Evolutionary conservation across 2,113 vertebrate species (phyloP), one percentile per base, ranked within the genome.

Genomic region (Lethenteron reissneri): DNA sequence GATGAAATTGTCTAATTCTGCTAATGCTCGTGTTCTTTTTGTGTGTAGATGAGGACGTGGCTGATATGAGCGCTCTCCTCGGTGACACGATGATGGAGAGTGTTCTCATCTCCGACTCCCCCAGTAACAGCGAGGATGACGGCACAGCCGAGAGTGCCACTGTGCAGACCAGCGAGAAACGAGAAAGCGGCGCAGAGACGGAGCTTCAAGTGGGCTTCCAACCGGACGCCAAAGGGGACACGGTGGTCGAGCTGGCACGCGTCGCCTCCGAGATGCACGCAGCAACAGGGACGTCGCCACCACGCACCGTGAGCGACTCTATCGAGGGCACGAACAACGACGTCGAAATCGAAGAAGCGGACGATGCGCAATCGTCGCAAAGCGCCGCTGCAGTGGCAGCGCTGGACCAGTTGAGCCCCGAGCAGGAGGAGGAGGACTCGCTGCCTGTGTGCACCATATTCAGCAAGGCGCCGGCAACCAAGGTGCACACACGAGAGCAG

Each of bases 1-100:
- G 41, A 41, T 41, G 41, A 41, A 41, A 41, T 41, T 41, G 41
- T 41, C 41, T 41, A 41, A 41, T 41, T 41, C 41, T 41, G 41
- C 41, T 41, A 41, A 41, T 41, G 41, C 41, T 41, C 41, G 41
- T 41, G 41, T 41, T 41, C 41, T 41, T 41, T 41, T 41, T 41
- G 41, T 41, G 41, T 41, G 41, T 7, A 41, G 41, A 41, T 41
- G 41, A 41, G 25, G 62, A 8, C 11, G n/a, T 11, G 25, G 64
- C n/a, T 68, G 10, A 68, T 9, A 25, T 25, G n/a, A 25, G 25
- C 8, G 25, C n/a, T 68, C n/a, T 11, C n/a, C 85, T 97, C 8
- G 89, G 85, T 1, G 94, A 97, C 58, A 90, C 95, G 72, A 87
- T 95, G 90, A 94, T 99, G 92, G 94, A 99, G 72, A 99, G 94